phyloP scores from a whole-genome alignment of 2,888 invertebrate species.

The Phengaris arion region DNA sequence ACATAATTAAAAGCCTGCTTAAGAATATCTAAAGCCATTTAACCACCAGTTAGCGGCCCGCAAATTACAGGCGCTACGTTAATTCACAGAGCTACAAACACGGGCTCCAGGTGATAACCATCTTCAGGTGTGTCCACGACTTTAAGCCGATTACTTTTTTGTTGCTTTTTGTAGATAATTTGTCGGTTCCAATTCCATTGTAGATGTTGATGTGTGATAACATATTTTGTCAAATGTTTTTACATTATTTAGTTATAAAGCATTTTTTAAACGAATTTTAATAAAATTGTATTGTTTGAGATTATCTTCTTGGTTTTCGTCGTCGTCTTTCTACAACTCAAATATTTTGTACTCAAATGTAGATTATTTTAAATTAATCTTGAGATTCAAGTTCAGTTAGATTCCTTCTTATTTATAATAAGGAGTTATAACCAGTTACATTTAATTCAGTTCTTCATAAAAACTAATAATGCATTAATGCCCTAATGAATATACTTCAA shows the following conservation, averaged over 20 bases:
- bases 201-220: conserved; percentile 8
- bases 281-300: neutral
- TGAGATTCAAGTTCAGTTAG: no score
- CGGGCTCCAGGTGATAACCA: neutral
- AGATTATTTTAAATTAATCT: no score
- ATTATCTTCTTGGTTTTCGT: neutral
- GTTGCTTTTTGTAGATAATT: neutral
- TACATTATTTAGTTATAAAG: neutral
- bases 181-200: neutral
- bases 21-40: neutral
- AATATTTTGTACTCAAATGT: no score
- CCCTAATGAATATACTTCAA: conserved; percentile 25
- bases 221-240: conserved; percentile 3
- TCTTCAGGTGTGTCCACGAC: conserved; percentile 15
- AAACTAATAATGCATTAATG: neutral
- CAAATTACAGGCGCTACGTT: neutral
- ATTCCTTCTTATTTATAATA: no score
- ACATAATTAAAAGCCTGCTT: neutral
- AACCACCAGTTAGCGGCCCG: neutral
- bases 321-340: neutral
- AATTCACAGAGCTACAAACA: neutral
- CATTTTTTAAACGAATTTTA: neutral
- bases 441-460: neutral
- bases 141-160: conserved; percentile 1
- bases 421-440: neutral